These are phyloP conservation scores for Ecdyonurus torrentis DNA, from an alignment of 2,888 invertebrate genomes.

Conservation along the genomic window DNA sequence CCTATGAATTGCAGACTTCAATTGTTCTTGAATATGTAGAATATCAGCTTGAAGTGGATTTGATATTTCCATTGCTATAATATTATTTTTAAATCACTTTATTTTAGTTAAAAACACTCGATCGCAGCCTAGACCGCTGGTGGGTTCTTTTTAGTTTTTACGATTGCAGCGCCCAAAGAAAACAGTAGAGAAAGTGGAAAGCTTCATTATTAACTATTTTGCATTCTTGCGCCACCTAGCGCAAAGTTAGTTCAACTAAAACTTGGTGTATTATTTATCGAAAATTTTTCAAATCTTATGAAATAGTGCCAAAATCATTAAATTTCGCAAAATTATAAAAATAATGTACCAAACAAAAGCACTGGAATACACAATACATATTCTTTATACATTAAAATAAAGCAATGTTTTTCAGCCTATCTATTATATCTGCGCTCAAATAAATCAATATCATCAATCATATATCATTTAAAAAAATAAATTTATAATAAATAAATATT, in stretches of 20 bases:
- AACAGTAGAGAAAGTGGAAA: background rate
- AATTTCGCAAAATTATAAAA: no score
- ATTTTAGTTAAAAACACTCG: slow-evolving; percentile 3
- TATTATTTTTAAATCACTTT: slow-evolving; percentile 9
- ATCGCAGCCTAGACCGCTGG: slow-evolving; percentile 3
- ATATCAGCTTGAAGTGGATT: slow-evolving; percentile 25
- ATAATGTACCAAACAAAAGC: no score
- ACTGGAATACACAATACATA: no score
- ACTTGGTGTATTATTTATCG: no score
- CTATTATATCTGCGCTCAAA: no score
- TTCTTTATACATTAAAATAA: no score
- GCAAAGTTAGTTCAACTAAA: no score
- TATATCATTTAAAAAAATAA: background rate
- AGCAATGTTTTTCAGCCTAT: no score
- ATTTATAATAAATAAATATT: background rate
- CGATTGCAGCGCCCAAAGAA: slow-evolving; percentile 8
- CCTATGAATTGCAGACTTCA: slow-evolving; percentile 26
- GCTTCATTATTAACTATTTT: background rate
- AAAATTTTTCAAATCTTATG: no score
- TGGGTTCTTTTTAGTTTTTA: slow-evolving; percentile 7
- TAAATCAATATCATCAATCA: background rate
- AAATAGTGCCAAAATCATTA: no score
- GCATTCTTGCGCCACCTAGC: background rate
- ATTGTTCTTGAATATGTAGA: slow-evolving; percentile 24
- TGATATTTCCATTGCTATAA: slow-evolving; percentile 21